phyloP scores from a whole-genome alignment of 1,140 invertebrate species.

The Vanessa tameamea region DNA sequence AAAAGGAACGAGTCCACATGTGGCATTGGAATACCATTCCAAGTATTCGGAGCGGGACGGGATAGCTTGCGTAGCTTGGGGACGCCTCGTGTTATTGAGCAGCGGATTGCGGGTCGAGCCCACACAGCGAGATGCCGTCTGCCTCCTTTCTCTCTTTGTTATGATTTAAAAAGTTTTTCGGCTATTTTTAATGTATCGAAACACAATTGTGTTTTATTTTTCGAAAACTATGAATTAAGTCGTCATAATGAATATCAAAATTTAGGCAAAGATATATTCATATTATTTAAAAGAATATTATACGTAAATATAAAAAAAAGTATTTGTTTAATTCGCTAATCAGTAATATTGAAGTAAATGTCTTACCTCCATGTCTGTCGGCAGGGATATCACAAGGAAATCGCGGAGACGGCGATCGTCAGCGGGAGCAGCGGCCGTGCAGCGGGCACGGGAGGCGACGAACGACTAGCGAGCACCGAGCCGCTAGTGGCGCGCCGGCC shows the following conservation, averaged over 20 bases:
- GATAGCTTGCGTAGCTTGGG: not conserved
- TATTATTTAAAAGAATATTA: too few relatives aligned
- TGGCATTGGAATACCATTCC: not conserved
- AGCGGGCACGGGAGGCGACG: not conserved
- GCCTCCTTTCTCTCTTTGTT: too few relatives aligned
- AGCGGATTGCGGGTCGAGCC: not conserved
- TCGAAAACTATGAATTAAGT: too few relatives aligned
- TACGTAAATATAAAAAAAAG: too few relatives aligned
- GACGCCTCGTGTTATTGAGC: too few relatives aligned
- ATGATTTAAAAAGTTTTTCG: too few relatives aligned
- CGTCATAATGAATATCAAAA: too few relatives aligned
- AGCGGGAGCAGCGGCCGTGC: not conserved
- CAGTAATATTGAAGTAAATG: not conserved
- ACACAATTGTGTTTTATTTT: too few relatives aligned
- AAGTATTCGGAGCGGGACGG: not conserved
- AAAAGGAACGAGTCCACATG: not conserved
- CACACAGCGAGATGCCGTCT: not conserved
- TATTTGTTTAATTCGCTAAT: too few relatives aligned
- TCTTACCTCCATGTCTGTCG: slow-evolving; percentile 1
- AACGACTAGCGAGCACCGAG: slow-evolving; percentile 27
- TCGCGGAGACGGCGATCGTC: not conserved
- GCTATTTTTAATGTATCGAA: too few relatives aligned
- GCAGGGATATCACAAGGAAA: not conserved
- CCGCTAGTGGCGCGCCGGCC: slow-evolving; percentile 48
- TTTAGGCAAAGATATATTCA: too few relatives aligned